Evolutionary conservation across 2,888 invertebrate species (phyloP), one percentile per base, ranked within the genome.

Genomic region (Sisyra terminalis): DNA sequence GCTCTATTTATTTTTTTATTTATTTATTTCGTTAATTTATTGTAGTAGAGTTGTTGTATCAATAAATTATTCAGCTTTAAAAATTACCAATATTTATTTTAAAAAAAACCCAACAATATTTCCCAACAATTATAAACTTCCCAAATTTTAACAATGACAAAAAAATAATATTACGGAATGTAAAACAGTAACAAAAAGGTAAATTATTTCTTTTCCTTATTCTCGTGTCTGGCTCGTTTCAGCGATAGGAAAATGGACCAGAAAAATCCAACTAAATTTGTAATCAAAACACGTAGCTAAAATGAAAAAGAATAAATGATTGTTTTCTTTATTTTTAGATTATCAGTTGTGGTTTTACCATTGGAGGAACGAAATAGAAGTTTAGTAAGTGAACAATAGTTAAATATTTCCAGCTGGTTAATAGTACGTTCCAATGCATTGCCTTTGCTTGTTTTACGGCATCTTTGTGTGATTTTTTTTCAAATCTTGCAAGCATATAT

Each of bases 161-260:
- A 15, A n/a, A 35, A 35, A n/a, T n/a, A n/a, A n/a, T n/a, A n/a
- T n/a, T n/a, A n/a, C 13, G 35, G 14, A 8, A 14, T 35, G 16
- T 7, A 35, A 35, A 31, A 35, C 13, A 3, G 16, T 35, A 35
- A 1, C 9, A 17, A n/a, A 24, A 38, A 37, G 15, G 17, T 16
- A 17, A 37, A n/a, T 5, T 16, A 7, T 30, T 40, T 24, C 7
- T 24, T 24, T 24, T 24, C 24, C 24, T 24, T 24, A 7, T 24
- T 24, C 7, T 24, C 24, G 24, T 57, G 57, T 51, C 73, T 71
- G 9, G 78, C 68, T 52, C 82, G 69, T 55, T 75, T 75, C 46
- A 71, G 71, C 2, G 84, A 78, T 40, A 86, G 55, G 55, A 78
- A 84, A 57, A 85, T 73, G 2, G 76, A 73, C 85, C 85, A 86